Evolutionary conservation across 2,113 vertebrate species (phyloP).

Genomic region (Epinephelus cyanopodus): DNA sequence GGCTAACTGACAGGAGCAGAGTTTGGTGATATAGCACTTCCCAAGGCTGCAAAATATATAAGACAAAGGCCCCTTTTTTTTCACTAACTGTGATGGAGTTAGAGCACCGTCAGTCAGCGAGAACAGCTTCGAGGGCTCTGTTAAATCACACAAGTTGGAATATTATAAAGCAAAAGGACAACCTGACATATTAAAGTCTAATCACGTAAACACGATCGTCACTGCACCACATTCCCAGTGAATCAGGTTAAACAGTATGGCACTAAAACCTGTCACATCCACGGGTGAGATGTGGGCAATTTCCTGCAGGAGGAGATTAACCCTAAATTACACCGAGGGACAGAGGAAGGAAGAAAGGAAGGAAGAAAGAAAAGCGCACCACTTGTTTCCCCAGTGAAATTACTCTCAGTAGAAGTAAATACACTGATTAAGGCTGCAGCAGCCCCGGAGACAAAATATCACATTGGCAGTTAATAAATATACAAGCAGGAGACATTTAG

Average conservation of each 20-base stretch:
- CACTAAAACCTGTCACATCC: slow-evolving; percentile 71
- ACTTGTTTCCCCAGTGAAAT: slow-evolving; percentile 51
- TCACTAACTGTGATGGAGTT: slow-evolving; percentile 33
- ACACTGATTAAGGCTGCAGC: slow-evolving; percentile 48
- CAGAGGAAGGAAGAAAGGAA: slow-evolving; percentile 29
- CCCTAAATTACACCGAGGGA: slow-evolving; percentile 60
- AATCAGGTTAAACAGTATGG: slow-evolving; percentile 62
- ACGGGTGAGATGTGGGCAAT: slow-evolving; percentile 57
- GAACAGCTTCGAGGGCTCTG: slow-evolving; percentile 46
- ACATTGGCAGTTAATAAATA: slow-evolving; percentile 70
- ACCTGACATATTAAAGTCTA: slow-evolving; percentile 61
- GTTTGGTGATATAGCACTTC: slow-evolving; percentile 50
- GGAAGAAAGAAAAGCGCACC: slow-evolving; percentile 29
- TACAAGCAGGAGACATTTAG: slow-evolving; percentile 61
- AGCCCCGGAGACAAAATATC: slow-evolving; percentile 51
- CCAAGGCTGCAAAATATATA: slow-evolving; percentile 47
- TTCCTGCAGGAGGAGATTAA: slow-evolving; percentile 67
- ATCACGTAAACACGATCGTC: slow-evolving; percentile 68
- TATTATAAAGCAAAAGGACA: slow-evolving; percentile 62
- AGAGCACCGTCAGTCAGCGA: slow-evolving; percentile 46
- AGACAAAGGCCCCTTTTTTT: slow-evolving; percentile 32
- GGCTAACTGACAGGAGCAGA: slow-evolving; percentile 36
- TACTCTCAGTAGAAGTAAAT: slow-evolving; percentile 39
- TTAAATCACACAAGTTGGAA: slow-evolving; percentile 57
- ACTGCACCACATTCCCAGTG: slow-evolving; percentile 43